phyloP scores from a whole-genome alignment of 1,140 invertebrate genomes.

The Bradynema listronoti region DNA sequence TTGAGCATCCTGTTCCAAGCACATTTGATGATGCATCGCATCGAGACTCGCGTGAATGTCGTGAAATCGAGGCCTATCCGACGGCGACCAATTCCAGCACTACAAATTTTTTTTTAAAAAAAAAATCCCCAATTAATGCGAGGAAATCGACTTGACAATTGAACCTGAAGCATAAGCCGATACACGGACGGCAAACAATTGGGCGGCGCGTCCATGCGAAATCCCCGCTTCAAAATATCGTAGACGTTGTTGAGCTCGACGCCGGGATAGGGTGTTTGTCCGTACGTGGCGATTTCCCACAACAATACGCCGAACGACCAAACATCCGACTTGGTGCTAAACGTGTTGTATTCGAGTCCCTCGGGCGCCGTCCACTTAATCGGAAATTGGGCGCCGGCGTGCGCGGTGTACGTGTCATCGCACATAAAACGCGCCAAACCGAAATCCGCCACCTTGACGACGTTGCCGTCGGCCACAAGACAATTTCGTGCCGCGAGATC shows the following conservation, averaged over 20 bases:
- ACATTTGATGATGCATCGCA: constrained; percentile 55
- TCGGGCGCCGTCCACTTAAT: constrained; percentile 99
- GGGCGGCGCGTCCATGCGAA: constrained; percentile 93
- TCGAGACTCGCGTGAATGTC: constrained; percentile 47
- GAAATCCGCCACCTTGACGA: constrained; percentile 89
- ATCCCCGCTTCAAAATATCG: constrained; percentile 88
- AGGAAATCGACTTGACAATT: too few relatives aligned
- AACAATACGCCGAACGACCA: constrained; percentile 61
- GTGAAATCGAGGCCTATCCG: constrained; percentile 52
- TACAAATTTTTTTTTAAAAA: too few relatives aligned
- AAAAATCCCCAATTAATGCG: too few relatives aligned
- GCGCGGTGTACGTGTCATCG: constrained; percentile 93
- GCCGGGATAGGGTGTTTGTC: constrained; percentile 96
- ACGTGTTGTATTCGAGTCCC: constrained; percentile 95
- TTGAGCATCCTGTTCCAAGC: constrained; percentile 62
- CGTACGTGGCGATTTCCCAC: constrained; percentile 98
- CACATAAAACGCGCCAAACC: constrained; percentile 91
- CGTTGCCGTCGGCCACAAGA: constrained; percentile 88
- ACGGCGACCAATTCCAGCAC: constrained; percentile 57
- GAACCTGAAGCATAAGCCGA: constrained; percentile 71
- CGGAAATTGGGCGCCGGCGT: constrained; percentile 81
- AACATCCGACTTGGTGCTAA: constrained; percentile 81
- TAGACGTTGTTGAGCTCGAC: constrained; percentile 97
- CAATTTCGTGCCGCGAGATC: constrained; percentile 89
- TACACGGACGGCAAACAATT: constrained; percentile 93